phyloP scores from a whole-genome alignment of 2,888 invertebrate genomes.

The Stenodema calcarata region DNA sequence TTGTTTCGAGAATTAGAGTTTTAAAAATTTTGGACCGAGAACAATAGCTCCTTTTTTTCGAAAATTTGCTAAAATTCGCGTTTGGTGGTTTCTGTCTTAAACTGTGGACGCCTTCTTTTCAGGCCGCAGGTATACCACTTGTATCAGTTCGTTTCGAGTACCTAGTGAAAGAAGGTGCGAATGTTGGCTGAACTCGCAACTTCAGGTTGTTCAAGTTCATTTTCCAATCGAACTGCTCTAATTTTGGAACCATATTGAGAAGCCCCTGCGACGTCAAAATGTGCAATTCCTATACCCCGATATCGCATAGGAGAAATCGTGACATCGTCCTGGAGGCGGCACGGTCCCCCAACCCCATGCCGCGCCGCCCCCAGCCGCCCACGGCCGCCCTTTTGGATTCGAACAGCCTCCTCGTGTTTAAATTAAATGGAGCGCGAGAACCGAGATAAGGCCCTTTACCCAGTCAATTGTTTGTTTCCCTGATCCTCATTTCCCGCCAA shows the following conservation, averaged over 20 bases:
- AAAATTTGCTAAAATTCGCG: no score
- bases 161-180: no score
- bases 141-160: no score
- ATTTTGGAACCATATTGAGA: neutral
- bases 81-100: no score
- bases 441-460: constrained; percentile 50
- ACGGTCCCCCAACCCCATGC: neutral
- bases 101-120: no score
- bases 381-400: neutral
- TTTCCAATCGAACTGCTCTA: neutral
- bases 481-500: constrained; percentile 6
- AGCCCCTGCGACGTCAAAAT: neutral
- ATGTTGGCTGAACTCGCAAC: no score
- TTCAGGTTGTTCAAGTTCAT: neutral
- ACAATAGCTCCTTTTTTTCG: no score
- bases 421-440: constrained; percentile 59
- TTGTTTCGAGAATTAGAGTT: no score
- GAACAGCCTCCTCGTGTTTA: constrained; percentile 55
- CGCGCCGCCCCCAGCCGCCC: neutral
- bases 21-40: no score
- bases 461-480: constrained; percentile 42
- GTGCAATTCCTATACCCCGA: neutral
- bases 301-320: neutral
- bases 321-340: neutral
- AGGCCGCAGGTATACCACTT: no score